Base-by-base conservation (phyloP, 2,113 vertebrate genomes). In the Vulpes ferrilata region DNA sequence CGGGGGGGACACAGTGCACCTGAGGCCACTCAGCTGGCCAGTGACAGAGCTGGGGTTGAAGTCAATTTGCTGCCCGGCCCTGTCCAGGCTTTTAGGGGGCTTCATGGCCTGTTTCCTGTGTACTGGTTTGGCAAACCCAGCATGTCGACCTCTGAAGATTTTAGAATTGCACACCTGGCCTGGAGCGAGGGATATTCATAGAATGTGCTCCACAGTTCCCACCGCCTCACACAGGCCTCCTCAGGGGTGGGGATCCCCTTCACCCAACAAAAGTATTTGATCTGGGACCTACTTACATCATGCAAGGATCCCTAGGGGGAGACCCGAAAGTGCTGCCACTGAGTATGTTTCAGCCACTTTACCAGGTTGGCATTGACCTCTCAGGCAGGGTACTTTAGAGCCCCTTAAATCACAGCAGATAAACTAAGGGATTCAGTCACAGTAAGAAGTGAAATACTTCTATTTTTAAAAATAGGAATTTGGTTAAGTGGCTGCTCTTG, bases 401-500 rank as follows among this genome's bases (percentile, higher is more conserved):
- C 81, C 43, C 90, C 78, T 83, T n/a, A 90, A 43, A 57, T 53
- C 80, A 83, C 25, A 59, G 27, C 7, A 1, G 22, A 73, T 11
- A 43, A 3, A 8, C 38, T 43, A n/a, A 17, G 48, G 74, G 76
- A 85, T 71, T 67, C 9, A 7, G 11, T 78, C 60, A 57, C 38
- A 51, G 38, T 38, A 65, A 85, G n/a, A 93, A 73, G 65, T 43
- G 35, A 94, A 89, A 57, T 92, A 53, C 74, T 89, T 74, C 19
- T 65, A 79, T 71, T 90, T 48, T 19, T 30, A 94, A 90, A n/a
- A 35, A 65, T 19, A 55, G 67, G 43, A 30, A 25, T 12, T 64
- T 27, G 25, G 43, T 43, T 43, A 43, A 43, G 43, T 43, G 51
- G 20, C 32, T 38, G 35, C 32, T 51, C 79, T 51, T 27, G 27